Conservation (phyloP, 2,888 invertebrate species). For the Magallana nippona region DNA sequence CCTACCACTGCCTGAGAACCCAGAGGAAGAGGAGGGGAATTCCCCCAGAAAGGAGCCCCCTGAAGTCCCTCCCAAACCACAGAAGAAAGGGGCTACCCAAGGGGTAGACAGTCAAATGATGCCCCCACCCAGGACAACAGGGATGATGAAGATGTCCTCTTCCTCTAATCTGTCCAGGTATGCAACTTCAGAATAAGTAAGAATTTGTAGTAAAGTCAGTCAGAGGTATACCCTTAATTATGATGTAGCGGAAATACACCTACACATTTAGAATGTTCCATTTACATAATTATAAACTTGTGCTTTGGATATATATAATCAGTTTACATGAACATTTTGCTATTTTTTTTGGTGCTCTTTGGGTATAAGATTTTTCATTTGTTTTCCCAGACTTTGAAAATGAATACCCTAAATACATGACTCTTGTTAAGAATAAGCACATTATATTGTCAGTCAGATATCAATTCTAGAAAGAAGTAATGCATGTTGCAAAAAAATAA, state of each 20-base stretch:
- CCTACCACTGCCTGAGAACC: conserved; percentile 65
- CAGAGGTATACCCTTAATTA: background rate
- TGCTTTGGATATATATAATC: background rate
- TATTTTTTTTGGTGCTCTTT: no score
- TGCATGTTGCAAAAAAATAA: background rate
- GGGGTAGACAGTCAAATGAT: conserved; percentile 56
- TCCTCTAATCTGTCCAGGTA: conserved; percentile 49
- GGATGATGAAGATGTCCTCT: conserved; percentile 40
- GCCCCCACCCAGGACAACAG: conserved; percentile 64
- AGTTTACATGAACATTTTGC: no score
- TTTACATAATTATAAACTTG: no score
- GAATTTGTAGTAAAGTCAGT: background rate
- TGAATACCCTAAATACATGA: no score
- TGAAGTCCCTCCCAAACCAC: conserved; percentile 28
- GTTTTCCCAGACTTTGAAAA: no score
- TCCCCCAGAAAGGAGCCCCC: conserved; percentile 18
- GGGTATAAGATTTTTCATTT: no score
- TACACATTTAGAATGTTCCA: no score
- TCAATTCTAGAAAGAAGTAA: no score
- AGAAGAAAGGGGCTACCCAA: background rate
- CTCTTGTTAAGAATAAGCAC: no score
- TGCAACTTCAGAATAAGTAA: background rate
- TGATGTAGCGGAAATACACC: no score
- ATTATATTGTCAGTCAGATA: no score
- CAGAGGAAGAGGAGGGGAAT: conserved; percentile 55